Evolutionary conservation across 2,113 vertebrate species (phyloP).

Genomic region (Ciconia boyciana): DNA sequence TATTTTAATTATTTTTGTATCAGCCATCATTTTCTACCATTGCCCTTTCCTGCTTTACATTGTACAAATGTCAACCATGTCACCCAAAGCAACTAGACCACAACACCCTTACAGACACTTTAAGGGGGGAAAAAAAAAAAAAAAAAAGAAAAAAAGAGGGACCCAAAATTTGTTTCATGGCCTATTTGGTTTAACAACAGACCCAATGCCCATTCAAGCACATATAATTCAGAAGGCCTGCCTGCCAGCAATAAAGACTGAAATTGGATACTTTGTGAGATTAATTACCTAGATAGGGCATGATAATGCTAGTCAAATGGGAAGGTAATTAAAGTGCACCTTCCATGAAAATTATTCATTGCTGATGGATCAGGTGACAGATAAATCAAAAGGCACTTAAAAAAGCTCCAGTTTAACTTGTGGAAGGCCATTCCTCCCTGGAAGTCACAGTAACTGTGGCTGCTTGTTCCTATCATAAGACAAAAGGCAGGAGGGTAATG

Average conservation of each 20-base stretch:
- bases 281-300: slow-evolving; percentile 98
- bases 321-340: slow-evolving; percentile 99
- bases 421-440: slow-evolving; percentile 72
- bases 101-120: background rate
- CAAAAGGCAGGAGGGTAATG: slow-evolving; percentile 56
- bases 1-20: background rate
- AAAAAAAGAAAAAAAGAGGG: background rate
- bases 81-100: slow-evolving; percentile 45
- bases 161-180: slow-evolving; percentile 67
- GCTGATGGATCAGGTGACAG: slow-evolving; percentile 97
- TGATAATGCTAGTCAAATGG: slow-evolving; percentile 99
- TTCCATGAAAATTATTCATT: slow-evolving; percentile 99
- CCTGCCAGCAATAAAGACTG: slow-evolving; percentile 93
- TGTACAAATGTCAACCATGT: background rate
- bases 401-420: slow-evolving; percentile 93
- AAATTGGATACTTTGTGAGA: slow-evolving; percentile 98
- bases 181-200: slow-evolving; percentile 73
- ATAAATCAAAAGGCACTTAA: slow-evolving; percentile 92
- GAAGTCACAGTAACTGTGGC: slow-evolving; percentile 75
- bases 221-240: slow-evolving; percentile 89
- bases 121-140: background rate
- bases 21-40: background rate
- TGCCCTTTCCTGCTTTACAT: background rate
- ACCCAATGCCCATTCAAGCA: slow-evolving; percentile 82
- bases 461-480: slow-evolving; percentile 73